Conservation (phyloP, 2,113 vertebrate species). For the Vidua chalybeata region DNA sequence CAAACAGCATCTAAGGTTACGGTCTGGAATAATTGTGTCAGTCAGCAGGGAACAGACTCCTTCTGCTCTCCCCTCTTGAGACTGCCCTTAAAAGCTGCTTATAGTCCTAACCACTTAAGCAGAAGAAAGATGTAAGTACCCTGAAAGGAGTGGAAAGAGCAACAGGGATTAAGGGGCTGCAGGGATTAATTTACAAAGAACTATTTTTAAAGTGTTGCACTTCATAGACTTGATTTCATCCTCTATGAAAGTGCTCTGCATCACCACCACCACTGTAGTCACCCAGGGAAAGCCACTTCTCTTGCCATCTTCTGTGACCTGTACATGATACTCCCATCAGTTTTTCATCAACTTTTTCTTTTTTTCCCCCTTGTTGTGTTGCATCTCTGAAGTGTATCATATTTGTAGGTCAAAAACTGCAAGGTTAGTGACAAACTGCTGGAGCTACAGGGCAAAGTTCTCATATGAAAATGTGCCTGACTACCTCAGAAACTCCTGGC, state of each 20-base stretch:
- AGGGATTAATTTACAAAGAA: conserved; percentile 23
- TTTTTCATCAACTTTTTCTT: background rate
- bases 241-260: background rate
- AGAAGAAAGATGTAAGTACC: conserved; percentile 50
- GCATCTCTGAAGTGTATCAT: background rate
- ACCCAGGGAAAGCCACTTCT: background rate
- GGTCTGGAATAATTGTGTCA: background rate
- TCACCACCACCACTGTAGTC: background rate
- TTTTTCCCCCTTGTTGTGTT: background rate
- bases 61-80: background rate
- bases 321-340: background rate
- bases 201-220: conserved; percentile 24
- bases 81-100: conserved; percentile 62
- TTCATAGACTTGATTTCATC: background rate
- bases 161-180: conserved; percentile 37
- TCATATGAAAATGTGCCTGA: background rate
- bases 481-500: background rate
- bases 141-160: conserved; percentile 53
- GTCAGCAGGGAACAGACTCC: background rate
- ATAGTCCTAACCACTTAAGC: conserved; percentile 44
- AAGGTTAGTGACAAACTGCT: background rate
- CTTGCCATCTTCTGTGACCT: background rate
- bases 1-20: accelerated
- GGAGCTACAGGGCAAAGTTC: background rate
- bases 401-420: background rate